These are phyloP conservation scores for Catocala nupta DNA, from an alignment of 2,888 invertebrate species.

Conservation along the genomic window DNA sequence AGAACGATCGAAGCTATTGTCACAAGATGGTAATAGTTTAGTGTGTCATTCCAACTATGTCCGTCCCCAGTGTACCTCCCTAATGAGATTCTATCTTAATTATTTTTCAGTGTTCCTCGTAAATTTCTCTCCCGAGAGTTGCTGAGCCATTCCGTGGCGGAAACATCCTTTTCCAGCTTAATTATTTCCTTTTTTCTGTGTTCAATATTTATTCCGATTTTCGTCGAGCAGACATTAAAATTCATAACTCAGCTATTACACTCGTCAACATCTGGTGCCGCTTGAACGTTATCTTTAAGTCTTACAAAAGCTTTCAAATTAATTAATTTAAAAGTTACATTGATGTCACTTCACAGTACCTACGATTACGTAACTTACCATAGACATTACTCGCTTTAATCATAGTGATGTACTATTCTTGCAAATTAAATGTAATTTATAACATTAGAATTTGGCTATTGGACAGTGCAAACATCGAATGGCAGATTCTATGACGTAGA, in stretches of 20 bases:
- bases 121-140: conserved; percentile 68
- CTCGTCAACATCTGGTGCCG: conserved; percentile 82
- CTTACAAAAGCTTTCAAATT: conserved; percentile 72
- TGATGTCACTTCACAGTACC: conserved; percentile 43
- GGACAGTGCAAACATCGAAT: no score
- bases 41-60: conserved; percentile 34
- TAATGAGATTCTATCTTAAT: conserved; percentile 79
- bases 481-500: not conserved
- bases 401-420: not conserved
- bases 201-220: conserved; percentile 82
- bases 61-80: conserved; percentile 53
- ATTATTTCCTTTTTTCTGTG: conserved; percentile 78
- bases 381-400: not conserved
- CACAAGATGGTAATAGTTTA: conserved; percentile 11
- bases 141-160: conserved; percentile 70
- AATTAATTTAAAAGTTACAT: conserved; percentile 71
- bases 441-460: no score
- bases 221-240: conserved; percentile 79
- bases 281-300: conserved; percentile 74
- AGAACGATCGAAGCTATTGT: not conserved
- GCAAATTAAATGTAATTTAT: no score
- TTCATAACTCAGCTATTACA: conserved; percentile 82
- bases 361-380: conserved; percentile 28
- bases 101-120: conserved; percentile 74
- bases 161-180: conserved; percentile 76